Evolutionary conservation across 30 jellyfish, hydroid and myxozoan genomes (phyloP).

Genomic region (Mastigias papua): DNA sequence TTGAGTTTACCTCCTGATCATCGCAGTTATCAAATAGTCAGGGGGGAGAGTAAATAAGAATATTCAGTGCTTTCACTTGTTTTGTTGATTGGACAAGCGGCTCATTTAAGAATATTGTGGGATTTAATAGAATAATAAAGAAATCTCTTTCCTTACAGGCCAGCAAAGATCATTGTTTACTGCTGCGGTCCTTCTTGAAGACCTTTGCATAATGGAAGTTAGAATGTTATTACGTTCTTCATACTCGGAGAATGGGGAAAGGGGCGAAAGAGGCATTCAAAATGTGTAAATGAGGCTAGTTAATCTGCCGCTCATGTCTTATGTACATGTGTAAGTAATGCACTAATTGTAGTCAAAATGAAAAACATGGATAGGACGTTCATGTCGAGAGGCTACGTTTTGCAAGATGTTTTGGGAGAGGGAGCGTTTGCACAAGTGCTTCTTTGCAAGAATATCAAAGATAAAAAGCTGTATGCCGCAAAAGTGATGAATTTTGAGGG

Average conservation of each 20-base stretch:
- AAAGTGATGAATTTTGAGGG: constrained; percentile 72
- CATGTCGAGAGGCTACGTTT: constrained; percentile 46
- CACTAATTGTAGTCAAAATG: constrained; percentile 21
- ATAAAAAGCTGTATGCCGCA: constrained; percentile 77
- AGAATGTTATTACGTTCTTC: constrained; percentile 7
- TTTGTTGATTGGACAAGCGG: constrained; percentile 1
- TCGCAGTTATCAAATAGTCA: background rate
- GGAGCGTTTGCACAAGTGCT: constrained; percentile 82
- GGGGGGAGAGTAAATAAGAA: background rate
- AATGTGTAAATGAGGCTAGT: constrained; percentile 48
- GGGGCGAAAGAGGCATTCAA: constrained; percentile 1
- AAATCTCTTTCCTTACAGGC: constrained; percentile 35
- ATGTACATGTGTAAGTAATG: constrained; percentile 8
- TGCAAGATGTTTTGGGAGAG: constrained; percentile 69
- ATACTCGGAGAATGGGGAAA: background rate
- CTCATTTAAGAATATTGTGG: constrained; percentile 31
- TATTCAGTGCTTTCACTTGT: constrained; percentile 23
- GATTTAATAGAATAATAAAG: constrained; percentile 44
- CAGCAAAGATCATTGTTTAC: constrained; percentile 9
- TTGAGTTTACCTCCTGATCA: constrained; percentile 1
- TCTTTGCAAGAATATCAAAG: constrained; percentile 51
- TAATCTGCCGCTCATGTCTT: constrained; percentile 38
- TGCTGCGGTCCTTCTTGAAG: constrained; percentile 20
- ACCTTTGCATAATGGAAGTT: constrained; percentile 10
- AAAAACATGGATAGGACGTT: constrained; percentile 52